Evolutionary conservation across 2,888 invertebrate species (phyloP).

Genomic region (Hypena proboscidalis): DNA sequence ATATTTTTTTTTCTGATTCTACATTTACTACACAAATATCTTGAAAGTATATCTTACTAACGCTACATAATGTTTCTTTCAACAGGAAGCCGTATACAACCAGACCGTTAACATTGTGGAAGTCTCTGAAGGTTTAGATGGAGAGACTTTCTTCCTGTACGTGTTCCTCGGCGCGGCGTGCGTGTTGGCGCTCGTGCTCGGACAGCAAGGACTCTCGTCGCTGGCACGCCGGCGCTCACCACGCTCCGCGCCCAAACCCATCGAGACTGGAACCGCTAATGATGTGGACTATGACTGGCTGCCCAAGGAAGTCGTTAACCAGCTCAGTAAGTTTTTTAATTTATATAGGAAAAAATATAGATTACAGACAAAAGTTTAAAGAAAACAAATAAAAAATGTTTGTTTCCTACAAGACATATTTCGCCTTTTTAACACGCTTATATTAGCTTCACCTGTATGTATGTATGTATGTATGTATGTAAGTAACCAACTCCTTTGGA

Average conservation of each 20-base stretch:
- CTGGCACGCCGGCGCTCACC: slow-evolving; percentile 91
- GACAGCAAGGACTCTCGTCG: slow-evolving; percentile 94
- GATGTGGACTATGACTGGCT: slow-evolving; percentile 99
- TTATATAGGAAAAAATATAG: background rate
- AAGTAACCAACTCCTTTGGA: too few relatives aligned
- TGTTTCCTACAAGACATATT: too few relatives aligned
- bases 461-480: too few relatives aligned
- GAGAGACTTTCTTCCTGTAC: slow-evolving; percentile 99
- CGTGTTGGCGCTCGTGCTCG: slow-evolving; percentile 94
- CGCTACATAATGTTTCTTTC: slow-evolving; percentile 42
- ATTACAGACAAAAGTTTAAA: too few relatives aligned
- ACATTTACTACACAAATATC: too few relatives aligned
- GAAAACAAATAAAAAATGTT: too few relatives aligned
- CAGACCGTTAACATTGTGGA: slow-evolving; percentile 98
- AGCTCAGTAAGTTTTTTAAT: slow-evolving; percentile 88
- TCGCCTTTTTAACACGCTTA: too few relatives aligned
- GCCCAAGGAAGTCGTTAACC: slow-evolving; percentile 94
- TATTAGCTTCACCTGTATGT: too few relatives aligned
- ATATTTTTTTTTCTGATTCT: too few relatives aligned
- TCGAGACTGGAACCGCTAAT: slow-evolving; percentile 96
- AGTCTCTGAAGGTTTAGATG: slow-evolving; percentile 98
- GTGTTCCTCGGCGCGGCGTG: slow-evolving; percentile 96
- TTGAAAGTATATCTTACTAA: too few relatives aligned
- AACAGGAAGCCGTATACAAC: slow-evolving; percentile 97
- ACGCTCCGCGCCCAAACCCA: slow-evolving; percentile 84